Evolutionary conservation across 2,797 vertebrate species (phyloP).

Genomic region (Limnodromus scolopaceus): DNA sequence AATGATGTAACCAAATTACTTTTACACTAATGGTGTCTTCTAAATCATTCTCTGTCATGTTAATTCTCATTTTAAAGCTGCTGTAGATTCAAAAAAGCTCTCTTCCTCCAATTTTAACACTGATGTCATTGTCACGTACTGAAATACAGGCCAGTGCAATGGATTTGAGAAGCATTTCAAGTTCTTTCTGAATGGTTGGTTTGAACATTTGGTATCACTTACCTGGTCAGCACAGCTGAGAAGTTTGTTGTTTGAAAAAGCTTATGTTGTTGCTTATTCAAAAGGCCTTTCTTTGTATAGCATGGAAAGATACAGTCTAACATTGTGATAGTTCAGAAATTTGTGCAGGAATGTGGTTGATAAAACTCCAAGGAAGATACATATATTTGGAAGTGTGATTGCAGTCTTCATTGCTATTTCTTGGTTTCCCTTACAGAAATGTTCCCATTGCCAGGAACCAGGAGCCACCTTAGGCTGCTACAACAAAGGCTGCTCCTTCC

Average conservation of each 20-base stretch:
- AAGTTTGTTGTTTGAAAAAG: neutral
- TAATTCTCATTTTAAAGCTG: slow-evolving; percentile 4
- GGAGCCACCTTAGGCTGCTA: slow-evolving; percentile 98
- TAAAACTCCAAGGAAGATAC: neutral
- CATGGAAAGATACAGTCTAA: neutral
- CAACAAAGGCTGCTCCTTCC: slow-evolving; percentile 97
- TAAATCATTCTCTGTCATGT: neutral
- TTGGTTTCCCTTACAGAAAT: slow-evolving; percentile 83
- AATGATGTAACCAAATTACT: neutral
- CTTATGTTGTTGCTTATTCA: neutral
- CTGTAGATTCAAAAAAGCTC: neutral
- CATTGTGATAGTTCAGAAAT: neutral
- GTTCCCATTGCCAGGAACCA: slow-evolving; percentile 95
- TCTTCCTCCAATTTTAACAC: neutral
- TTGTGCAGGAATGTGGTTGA: neutral
- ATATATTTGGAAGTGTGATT: neutral
- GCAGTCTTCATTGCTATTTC: neutral
- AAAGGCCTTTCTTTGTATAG: neutral
- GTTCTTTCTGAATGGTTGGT: neutral
- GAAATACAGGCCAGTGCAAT: neutral
- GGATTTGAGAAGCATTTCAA: neutral
- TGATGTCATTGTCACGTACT: neutral
- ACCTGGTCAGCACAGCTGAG: neutral
- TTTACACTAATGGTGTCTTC: neutral
- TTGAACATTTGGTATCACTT: neutral